These are phyloP conservation scores for Muscicapa comitata DNA, from an alignment of 2,797 vertebrate species.

Conservation along the genomic window DNA sequence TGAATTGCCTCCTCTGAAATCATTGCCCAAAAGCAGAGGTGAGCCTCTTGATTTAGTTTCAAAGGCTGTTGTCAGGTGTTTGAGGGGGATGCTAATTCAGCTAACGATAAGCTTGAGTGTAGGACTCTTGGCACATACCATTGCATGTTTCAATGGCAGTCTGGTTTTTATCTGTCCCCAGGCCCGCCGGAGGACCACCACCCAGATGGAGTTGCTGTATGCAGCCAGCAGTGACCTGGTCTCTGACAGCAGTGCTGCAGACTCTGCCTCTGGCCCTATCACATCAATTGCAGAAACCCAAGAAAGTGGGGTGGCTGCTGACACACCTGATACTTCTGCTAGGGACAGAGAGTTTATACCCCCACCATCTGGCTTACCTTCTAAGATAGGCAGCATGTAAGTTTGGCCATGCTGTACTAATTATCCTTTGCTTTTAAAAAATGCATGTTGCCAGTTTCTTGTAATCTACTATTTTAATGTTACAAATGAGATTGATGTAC, in stretches of 20 bases:
- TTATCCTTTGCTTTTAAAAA: conserved; percentile 52
- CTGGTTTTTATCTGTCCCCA: conserved; percentile 62
- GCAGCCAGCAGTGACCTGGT: conserved; percentile 85
- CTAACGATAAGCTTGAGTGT: not conserved
- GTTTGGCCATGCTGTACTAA: conserved; percentile 80
- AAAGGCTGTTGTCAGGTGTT: not conserved
- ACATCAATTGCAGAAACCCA: conserved; percentile 77
- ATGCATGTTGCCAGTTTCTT: conserved; percentile 67
- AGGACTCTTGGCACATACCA: not conserved
- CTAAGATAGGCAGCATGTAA: conserved; percentile 87
- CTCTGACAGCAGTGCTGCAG: conserved; percentile 79
- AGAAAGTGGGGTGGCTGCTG: conserved; percentile 74
- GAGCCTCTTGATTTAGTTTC: not conserved
- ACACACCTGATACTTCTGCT: conserved; percentile 73
- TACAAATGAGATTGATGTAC: not conserved
- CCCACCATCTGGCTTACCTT: conserved; percentile 79
- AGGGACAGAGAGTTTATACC: conserved; percentile 79
- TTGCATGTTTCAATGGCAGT: not conserved
- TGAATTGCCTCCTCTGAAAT: not conserved
- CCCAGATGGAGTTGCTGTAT: conserved; percentile 95
- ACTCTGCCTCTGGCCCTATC: conserved; percentile 73
- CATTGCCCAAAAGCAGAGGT: not conserved
- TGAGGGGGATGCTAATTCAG: not conserved
- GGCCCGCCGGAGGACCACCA: conserved; percentile 93
- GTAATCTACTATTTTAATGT: conserved; percentile 19